Conservation (phyloP, 2,888 invertebrate genomes). For the Stenolophus ochropezus region DNA sequence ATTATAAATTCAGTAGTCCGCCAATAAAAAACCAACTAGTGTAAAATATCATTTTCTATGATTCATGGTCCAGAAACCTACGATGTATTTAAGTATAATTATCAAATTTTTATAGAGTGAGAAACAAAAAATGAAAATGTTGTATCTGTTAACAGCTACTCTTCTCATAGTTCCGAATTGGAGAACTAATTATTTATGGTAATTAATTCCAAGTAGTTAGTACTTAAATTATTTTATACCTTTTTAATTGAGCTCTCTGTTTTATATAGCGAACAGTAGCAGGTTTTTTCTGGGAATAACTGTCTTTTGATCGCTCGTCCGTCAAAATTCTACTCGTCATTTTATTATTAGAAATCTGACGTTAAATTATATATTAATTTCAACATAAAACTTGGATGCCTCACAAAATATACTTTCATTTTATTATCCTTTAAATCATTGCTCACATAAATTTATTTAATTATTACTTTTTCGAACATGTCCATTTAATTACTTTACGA, state of each 20-base stretch:
- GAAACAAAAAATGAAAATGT: slow-evolving; percentile 46
- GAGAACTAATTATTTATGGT: slow-evolving; percentile 53
- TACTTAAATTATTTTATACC: slow-evolving; percentile 52
- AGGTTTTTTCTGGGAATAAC: slow-evolving; percentile 5
- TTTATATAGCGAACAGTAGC: slow-evolving; percentile 39
- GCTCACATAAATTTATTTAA: neutral
- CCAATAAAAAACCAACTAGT: slow-evolving; percentile 11
- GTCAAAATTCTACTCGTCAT: slow-evolving; percentile 17
- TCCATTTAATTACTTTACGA: too few species aligned
- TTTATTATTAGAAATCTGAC: slow-evolving; percentile 7
- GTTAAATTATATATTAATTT: neutral
- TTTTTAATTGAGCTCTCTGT: slow-evolving; percentile 53
- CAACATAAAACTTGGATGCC: neutral
- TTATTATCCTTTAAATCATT: neutral
- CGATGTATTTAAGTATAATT: slow-evolving; percentile 50
- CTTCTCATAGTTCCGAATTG: slow-evolving; percentile 45
- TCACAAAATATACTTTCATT: neutral
- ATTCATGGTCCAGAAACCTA: slow-evolving; percentile 37
- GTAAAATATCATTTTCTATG: slow-evolving; percentile 40
- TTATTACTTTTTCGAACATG: neutral
- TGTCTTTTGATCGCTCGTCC: slow-evolving; percentile 13
- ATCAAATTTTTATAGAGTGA: slow-evolving; percentile 48
- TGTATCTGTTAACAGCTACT: slow-evolving; percentile 30
- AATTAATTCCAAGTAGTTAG: slow-evolving; percentile 55
- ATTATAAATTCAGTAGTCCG: neutral